Evolutionary conservation across 2,888 invertebrate genomes (phyloP), one percentile per base, ranked within the genome.

Genomic region (Dusona sp.): DNA sequence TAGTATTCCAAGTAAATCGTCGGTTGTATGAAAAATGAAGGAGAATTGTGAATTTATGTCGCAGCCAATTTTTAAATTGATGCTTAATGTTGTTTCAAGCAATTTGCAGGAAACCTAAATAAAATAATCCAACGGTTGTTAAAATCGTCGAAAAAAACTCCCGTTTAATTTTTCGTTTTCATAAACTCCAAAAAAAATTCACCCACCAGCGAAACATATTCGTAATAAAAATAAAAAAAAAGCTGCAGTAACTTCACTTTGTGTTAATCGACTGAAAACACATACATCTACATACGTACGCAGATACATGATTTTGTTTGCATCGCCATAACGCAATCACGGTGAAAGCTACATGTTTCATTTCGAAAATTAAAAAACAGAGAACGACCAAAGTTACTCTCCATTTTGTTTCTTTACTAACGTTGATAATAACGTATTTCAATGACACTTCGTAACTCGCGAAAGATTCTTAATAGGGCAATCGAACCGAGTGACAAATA

Each of bases 331-430:
- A 85, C 67, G 73, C 82, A 85, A 83, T 75, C 72, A 77, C 77
- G 87, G 87, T 87, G 87, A 85, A 68, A 87, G 87, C 79, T 87
- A 51, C 74, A 48, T 73, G 68, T 75, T 81, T 77, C 80, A 86
- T 87, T 85, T 78, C 54, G 9, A 36, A 67, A 61, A 36, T 29
- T 6, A 78, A 81, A 85, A 48, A 22, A 68, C 61, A 29, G 38
- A 79, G 38, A 19, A 57, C 72, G 25, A 42, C n/a, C n/a, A n/a
- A n/a, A n/a, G n/a, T n/a, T n/a, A n/a, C n/a, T n/a, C n/a, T n/a
- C n/a, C n/a, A n/a, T n/a, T n/a, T n/a, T n/a, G n/a, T n/a, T n/a
- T n/a, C n/a, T n/a, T n/a, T n/a, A n/a, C n/a, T n/a, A n/a, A n/a
- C n/a, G n/a, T n/a, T n/a, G n/a, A n/a, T n/a, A n/a, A n/a, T n/a